phyloP scores from a whole-genome alignment of 1,140 invertebrate genomes.

The Triops cancriformis region DNA sequence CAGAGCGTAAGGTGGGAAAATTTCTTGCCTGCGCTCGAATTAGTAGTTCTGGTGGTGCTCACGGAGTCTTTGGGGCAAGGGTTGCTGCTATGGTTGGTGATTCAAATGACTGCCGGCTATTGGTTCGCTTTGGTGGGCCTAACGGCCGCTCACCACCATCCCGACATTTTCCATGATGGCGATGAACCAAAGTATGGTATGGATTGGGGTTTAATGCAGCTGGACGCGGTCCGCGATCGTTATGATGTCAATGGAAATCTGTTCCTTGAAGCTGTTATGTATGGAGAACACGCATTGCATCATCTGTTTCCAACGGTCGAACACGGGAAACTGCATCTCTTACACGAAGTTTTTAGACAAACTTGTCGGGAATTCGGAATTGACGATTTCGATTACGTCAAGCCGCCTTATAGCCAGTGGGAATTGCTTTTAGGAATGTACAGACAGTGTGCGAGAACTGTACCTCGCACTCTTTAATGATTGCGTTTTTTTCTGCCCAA shows the following conservation, averaged over 20 bases:
- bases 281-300: conserved; percentile 68
- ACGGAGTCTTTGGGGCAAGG: background rate
- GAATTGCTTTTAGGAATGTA: conserved; percentile 59
- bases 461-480: conserved; percentile 31
- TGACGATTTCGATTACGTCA: conserved; percentile 45
- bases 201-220: conserved; percentile 69
- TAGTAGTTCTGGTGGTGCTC: conserved; percentile 25
- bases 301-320: conserved; percentile 75
- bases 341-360: conserved; percentile 55
- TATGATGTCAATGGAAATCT: conserved; percentile 57
- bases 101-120: conserved; percentile 30
- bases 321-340: conserved; percentile 53
- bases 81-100: conserved; percentile 31
- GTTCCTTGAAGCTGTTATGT: conserved; percentile 58
- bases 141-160: conserved; percentile 36
- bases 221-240: conserved; percentile 65
- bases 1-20: conserved; percentile 31
- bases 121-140: conserved; percentile 32
- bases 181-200: conserved; percentile 44
- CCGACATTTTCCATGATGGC: conserved; percentile 39
- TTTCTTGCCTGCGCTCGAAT: conserved; percentile 29
- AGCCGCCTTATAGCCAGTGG: conserved; percentile 40
- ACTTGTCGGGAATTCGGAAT: conserved; percentile 58
- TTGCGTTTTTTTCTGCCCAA: background rate
- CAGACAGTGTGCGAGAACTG: conserved; percentile 50